A percentile compares a stretch with the other conserved stretches of the same genome.
phyloP scores from a whole-genome alignment of 2,113 vertebrate genomes.

The Manacus vitellinus region DNA sequence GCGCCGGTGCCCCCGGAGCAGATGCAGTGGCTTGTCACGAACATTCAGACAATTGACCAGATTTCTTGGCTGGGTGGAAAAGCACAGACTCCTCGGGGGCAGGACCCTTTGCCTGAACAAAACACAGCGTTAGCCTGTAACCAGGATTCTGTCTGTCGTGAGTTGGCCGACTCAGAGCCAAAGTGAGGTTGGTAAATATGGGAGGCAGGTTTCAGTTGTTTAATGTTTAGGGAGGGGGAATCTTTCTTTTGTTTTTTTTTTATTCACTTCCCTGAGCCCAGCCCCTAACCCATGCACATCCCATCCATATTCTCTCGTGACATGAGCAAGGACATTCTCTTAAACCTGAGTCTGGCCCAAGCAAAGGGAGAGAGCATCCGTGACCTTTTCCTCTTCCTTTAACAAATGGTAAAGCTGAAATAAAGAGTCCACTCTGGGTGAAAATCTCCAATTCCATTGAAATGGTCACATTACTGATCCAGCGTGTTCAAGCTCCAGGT shows the following conservation, averaged over 20 bases:
- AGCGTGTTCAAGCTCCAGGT: constrained; percentile 20
- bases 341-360: constrained; percentile 56
- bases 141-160: constrained; percentile 77
- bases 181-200: constrained; percentile 76
- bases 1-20: constrained; percentile 57
- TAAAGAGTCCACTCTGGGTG: constrained; percentile 78
- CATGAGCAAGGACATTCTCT: constrained; percentile 65
- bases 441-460: constrained; percentile 73
- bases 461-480: constrained; percentile 67
- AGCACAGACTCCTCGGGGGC: constrained; percentile 65
- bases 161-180: constrained; percentile 76
- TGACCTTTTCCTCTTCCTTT: constrained; percentile 68
- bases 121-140: constrained; percentile 71
- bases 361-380: constrained; percentile 59
- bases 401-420: constrained; percentile 74
- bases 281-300: constrained; percentile 60
- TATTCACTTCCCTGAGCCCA: constrained; percentile 60
- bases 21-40: constrained; percentile 65
- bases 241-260: constrained; percentile 46
- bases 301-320: constrained; percentile 68
- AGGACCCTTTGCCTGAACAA: constrained; percentile 79
- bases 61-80: constrained; percentile 79
- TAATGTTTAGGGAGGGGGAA: constrained; percentile 72
- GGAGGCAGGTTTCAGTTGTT: constrained; percentile 69
- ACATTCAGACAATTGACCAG: constrained; percentile 74